phyloP scores from a whole-genome alignment of 2,797 vertebrate genomes.

The Threskiornis aethiopicus region DNA sequence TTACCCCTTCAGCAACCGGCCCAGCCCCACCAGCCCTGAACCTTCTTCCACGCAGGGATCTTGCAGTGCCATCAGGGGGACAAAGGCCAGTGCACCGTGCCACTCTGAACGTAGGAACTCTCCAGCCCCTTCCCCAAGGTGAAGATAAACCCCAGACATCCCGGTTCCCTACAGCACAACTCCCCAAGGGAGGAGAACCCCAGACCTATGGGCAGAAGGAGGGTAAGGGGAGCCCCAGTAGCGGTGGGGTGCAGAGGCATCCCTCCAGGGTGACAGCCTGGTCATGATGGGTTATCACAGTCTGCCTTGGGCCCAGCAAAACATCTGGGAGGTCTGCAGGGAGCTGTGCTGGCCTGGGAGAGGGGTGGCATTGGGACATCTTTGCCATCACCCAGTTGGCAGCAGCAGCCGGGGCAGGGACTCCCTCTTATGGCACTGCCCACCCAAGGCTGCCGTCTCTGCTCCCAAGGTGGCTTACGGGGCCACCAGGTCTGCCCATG shows the following conservation, averaged over 20 bases:
- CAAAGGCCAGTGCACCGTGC: neutral
- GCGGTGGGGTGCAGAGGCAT: neutral
- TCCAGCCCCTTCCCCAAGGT: neutral
- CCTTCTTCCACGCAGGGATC: neutral
- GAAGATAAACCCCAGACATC: neutral
- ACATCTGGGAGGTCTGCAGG: neutral
- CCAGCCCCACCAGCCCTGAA: neutral
- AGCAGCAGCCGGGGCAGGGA: neutral
- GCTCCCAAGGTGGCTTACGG: neutral
- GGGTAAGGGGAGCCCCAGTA: neutral
- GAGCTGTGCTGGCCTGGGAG: neutral
- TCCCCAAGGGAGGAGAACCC: neutral
- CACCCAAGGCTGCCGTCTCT: neutral
- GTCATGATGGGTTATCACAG: neutral
- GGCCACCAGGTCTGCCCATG: neutral
- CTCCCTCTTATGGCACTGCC: neutral
- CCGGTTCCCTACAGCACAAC: neutral
- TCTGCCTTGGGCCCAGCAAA: neutral
- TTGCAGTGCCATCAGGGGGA: accelerated
- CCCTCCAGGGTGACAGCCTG: neutral
- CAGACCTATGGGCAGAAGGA: neutral
- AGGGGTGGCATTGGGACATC: neutral
- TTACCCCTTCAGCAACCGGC: neutral
- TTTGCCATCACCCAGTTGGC: neutral
- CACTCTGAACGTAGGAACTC: neutral